A percentile compares a stretch with the other conserved stretches of the same genome.
These are phyloP conservation scores for Sycophila sp. DNA, from an alignment of 1,140 invertebrate genomes.

Conservation along the genomic window DNA sequence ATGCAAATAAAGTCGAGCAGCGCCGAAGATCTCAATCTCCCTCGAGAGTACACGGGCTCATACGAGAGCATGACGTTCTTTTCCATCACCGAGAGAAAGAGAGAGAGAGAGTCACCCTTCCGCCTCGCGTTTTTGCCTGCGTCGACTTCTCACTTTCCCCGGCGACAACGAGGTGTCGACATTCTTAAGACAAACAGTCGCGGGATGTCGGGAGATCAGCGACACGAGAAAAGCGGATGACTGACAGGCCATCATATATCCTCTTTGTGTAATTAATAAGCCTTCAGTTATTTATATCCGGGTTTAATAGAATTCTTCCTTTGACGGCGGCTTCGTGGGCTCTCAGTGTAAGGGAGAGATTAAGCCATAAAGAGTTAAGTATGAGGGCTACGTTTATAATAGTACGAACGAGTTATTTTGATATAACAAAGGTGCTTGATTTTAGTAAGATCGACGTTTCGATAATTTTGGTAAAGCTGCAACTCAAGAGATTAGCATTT, in stretches of 20 bases:
- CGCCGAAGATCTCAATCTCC: background rate
- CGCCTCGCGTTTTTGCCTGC: background rate
- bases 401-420: too few species aligned
- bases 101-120: background rate
- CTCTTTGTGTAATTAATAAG: slow-evolving; percentile 1
- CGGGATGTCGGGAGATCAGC: background rate
- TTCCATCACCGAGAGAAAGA: background rate
- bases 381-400: too few species aligned
- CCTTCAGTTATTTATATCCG: background rate
- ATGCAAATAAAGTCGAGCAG: slow-evolving; percentile 23
- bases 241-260: background rate
- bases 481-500: too few species aligned
- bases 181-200: slow-evolving; percentile 20
- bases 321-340: too few species aligned
- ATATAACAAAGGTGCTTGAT: too few species aligned
- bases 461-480: too few species aligned
- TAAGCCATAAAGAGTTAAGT: too few species aligned
- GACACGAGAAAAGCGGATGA: background rate
- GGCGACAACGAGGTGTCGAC: background rate
- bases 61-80: background rate
- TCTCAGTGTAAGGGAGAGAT: too few species aligned
- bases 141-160: background rate
- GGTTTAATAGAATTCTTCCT: background rate
- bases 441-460: too few species aligned
- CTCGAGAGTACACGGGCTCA: background rate